Percentiles rank a stretch among this genome's conserved stretches.
Evolutionary conservation across 1,140 invertebrate genomes (phyloP).

Genomic region (Eurosta solidaginis): DNA sequence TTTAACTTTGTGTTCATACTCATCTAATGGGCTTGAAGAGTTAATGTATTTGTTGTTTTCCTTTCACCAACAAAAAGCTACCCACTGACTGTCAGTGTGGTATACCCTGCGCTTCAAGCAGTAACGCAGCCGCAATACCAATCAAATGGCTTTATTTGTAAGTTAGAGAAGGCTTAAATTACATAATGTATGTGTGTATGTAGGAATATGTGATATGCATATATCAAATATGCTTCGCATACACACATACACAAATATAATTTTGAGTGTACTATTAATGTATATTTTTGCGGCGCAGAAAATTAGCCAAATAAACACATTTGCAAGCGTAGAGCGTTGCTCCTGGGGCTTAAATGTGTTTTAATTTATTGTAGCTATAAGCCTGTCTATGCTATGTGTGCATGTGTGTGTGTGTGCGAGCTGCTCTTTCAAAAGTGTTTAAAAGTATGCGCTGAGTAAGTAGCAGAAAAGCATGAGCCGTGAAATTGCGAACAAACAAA

Average conservation of each 20-base stretch:
- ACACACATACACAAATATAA: too few species aligned
- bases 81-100: too few species aligned
- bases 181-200: not conserved
- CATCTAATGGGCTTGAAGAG: not conserved
- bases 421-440: not conserved
- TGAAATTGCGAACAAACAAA: not conserved
- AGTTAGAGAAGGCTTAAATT: not conserved
- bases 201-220: too few species aligned
- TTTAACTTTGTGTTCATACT: not conserved
- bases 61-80: not conserved
- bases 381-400: not conserved
- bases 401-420: not conserved
- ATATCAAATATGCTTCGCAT: too few species aligned
- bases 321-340: not conserved
- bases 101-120: too few species aligned
- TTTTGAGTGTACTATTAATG: conserved; percentile 3
- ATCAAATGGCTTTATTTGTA: not conserved
- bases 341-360: not conserved
- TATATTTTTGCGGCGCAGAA: not conserved
- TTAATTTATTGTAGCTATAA: not conserved
- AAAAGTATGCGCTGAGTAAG: conserved; percentile 10
- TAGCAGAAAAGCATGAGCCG: conserved; percentile 11
- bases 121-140: not conserved
- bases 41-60: not conserved
- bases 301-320: not conserved